Percentiles rank a stretch among this genome's conserved stretches.
phyloP scores from a whole-genome alignment of 2,888 invertebrate species.

The Scaptomyza tumidula region DNA sequence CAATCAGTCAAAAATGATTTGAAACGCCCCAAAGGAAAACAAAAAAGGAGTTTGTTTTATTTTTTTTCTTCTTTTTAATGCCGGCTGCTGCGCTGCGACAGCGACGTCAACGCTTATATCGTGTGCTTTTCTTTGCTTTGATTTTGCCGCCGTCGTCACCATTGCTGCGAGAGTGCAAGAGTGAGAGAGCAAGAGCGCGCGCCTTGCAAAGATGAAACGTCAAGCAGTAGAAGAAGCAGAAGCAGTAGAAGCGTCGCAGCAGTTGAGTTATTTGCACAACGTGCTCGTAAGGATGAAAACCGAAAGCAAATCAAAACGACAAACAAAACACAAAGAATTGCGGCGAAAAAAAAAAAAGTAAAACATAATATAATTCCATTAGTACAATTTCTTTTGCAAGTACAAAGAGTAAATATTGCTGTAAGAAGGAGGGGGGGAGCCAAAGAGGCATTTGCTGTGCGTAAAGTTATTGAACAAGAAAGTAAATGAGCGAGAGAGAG shows the following conservation, averaged over 20 bases:
- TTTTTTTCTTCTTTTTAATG: conserved; percentile 30
- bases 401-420: conserved; percentile 81
- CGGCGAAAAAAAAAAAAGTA: conserved; percentile 38
- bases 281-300: conserved; percentile 36
- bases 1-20: conserved; percentile 82
- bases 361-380: conserved; percentile 82
- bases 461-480: conserved; percentile 31
- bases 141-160: conserved; percentile 25
- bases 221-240: conserved; percentile 14
- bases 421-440: background rate
- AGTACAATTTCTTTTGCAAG: conserved; percentile 83
- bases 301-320: conserved; percentile 71
- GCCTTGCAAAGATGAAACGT: conserved; percentile 45
- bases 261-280: conserved; percentile 71
- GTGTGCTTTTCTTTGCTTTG: conserved; percentile 53
- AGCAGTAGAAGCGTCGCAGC: conserved; percentile 9
- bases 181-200: conserved; percentile 1
- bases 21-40: conserved; percentile 78
- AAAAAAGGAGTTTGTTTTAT: conserved; percentile 59
- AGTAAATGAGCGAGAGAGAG: background rate
- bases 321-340: conserved; percentile 72
- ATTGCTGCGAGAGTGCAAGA: too few species aligned
- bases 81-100: conserved; percentile 36
- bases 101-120: conserved; percentile 29
- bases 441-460: conserved; percentile 29